Evolutionary conservation across 1,140 invertebrate species (phyloP).

Genomic region (Polypedilum pembai): DNA sequence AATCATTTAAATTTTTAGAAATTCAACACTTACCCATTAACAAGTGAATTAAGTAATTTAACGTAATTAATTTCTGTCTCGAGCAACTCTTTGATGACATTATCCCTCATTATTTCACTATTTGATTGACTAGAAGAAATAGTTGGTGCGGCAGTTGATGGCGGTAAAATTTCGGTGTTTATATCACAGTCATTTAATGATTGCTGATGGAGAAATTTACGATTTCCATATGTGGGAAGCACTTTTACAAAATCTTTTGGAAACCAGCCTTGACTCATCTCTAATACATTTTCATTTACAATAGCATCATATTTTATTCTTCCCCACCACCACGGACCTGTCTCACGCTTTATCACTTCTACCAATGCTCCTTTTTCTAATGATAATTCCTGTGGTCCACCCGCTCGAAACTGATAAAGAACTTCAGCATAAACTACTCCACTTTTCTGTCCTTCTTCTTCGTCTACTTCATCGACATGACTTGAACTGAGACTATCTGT

Average conservation of each 20-base stretch:
- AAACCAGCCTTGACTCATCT: constrained; percentile 42
- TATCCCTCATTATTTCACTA: constrained; percentile 36
- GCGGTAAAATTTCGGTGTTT: not conserved
- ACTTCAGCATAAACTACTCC: constrained; percentile 39
- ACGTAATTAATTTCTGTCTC: constrained; percentile 43
- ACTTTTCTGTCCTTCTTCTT: not conserved
- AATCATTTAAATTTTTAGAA: not conserved
- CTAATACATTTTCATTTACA: constrained; percentile 36
- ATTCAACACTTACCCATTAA: constrained; percentile 38
- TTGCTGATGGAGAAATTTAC: not conserved
- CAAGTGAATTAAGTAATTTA: constrained; percentile 40
- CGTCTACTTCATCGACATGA: not conserved
- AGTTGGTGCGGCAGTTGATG: constrained; percentile 21
- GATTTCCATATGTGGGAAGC: not conserved
- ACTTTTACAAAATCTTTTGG: constrained; percentile 42
- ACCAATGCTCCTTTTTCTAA: constrained; percentile 40
- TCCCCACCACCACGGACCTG: constrained; percentile 43
- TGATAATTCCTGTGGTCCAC: constrained; percentile 40
- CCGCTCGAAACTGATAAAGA: constrained; percentile 41
- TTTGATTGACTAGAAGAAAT: constrained; percentile 30
- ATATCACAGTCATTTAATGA: constrained; percentile 22
- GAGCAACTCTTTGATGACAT: constrained; percentile 40
- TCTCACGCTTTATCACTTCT: constrained; percentile 40
- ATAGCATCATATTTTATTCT: constrained; percentile 40
- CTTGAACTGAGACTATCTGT: not conserved